A percentile compares a stretch with the other conserved stretches of the same genome.
Conservation (phyloP, 2,888 invertebrate genomes). For the Pteria penguin region DNA sequence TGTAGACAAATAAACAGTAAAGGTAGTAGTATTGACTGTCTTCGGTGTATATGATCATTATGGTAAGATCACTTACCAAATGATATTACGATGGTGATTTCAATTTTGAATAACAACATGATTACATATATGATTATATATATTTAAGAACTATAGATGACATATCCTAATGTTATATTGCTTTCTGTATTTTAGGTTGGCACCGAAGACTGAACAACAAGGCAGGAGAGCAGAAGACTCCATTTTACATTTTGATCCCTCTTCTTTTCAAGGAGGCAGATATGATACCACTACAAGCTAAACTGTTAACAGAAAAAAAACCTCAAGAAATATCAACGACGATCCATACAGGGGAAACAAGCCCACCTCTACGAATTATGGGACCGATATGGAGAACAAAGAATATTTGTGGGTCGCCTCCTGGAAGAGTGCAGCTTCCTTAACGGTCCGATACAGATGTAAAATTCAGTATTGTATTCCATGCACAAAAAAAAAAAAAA, state of each 20-base stretch:
- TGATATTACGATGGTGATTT: no score
- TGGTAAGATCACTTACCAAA: no score
- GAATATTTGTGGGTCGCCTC: not conserved
- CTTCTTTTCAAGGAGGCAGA: constrained; percentile 1
- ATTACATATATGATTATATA: no score
- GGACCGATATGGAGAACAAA: not conserved
- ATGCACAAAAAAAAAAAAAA: no score
- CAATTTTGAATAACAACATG: no score
- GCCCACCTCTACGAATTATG: not conserved
- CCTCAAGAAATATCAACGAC: constrained; percentile 8
- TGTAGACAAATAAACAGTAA: no score
- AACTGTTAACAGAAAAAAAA: constrained; percentile 7
- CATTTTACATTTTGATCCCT: not conserved
- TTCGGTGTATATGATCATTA: no score
- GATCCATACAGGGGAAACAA: not conserved
- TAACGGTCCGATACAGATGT: not conserved
- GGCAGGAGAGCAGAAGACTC: not conserved
- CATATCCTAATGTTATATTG: no score
- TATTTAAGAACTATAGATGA: no score
- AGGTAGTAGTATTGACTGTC: no score
- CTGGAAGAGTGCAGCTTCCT: not conserved
- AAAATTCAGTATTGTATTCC: not conserved
- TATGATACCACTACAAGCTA: not conserved
- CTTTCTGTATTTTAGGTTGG: constrained; percentile 19
- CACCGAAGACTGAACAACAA: constrained; percentile 20